Base-by-base conservation (phyloP, 2,888 invertebrate species). In the Brachycybe producta region DNA sequence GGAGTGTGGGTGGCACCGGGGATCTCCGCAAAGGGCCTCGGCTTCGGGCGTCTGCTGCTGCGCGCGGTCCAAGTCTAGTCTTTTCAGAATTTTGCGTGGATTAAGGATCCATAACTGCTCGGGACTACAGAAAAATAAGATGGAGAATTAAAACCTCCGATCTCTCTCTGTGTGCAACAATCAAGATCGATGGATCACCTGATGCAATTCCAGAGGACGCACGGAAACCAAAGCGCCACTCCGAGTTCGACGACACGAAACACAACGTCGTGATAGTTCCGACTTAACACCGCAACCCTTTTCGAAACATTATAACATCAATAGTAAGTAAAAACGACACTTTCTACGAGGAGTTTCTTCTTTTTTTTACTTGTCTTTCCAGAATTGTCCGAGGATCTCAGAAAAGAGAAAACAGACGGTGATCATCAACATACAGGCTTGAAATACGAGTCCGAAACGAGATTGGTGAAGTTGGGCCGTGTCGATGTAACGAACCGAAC, bases 161-260 rank as follows among this genome's bases (percentile, higher is more conserved):
- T 32, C 11, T 32, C n/a, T n/a, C 32, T 11, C n/a, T 32, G n/a
- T n/a, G n/a, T 17, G 15, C 40, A 5, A 21, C 21, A 49, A n/a
- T 30, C n/a, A 11, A 11, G n/a, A 30, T 8, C n/a, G n/a, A 30
- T 30, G 8, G n/a, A 43, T 57, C 59, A 72, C 66, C 84, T 84
- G 78, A 88, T 87, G 58, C 86, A 90, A 72, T 92, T 92, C 92
- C 92, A 92, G 58, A 92, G 74, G 47, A 90, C 90, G 67, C 91
- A 91, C 28, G 91, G 90, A 70, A 91, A 92, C 91, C 91, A 92
- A 62, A 92, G 71, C 59, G 86, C 86, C 52, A 90, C 88, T 7
- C 90, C 91, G 60, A 91, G 84, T 75, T 92, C 92, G 42, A 84
- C 85, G 48, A 87, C 74, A 5, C 90, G 82, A 70, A 91, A 91